These are phyloP conservation scores for Elaphurus davidianus DNA, from an alignment of 2,113 vertebrate genomes.

Conservation along the genomic window DNA sequence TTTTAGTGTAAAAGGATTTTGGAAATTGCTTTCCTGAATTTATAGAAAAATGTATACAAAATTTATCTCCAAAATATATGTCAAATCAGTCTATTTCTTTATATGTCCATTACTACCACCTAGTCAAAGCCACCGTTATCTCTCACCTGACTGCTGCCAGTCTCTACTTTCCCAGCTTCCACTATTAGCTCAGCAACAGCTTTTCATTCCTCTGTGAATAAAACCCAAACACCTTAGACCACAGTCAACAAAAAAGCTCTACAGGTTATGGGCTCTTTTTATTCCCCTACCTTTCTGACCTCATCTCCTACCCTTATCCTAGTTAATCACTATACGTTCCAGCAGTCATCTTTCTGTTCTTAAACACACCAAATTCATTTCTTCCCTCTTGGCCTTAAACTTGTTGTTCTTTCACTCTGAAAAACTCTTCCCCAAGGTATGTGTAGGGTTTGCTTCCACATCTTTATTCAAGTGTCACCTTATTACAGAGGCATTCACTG, in stretches of 20 bases:
- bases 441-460: neutral
- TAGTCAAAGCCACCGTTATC: neutral
- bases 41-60: neutral
- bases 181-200: neutral
- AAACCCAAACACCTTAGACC: neutral
- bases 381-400: neutral
- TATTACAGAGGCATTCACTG: neutral
- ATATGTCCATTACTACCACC: neutral
- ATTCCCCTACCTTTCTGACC: neutral
- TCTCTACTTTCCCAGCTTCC: neutral
- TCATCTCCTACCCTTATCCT: neutral
- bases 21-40: neutral
- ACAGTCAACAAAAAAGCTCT: neutral
- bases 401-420: neutral
- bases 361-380: neutral
- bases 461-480: neutral
- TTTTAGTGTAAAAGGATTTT: neutral
- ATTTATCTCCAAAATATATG: neutral
- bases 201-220: neutral
- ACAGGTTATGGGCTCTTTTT: neutral
- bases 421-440: neutral
- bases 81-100: neutral
- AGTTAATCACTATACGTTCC: neutral
- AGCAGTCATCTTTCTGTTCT: neutral
- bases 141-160: neutral